phyloP scores from a whole-genome alignment of 2,797 vertebrate genomes.

The Crenuchus spilurus region DNA sequence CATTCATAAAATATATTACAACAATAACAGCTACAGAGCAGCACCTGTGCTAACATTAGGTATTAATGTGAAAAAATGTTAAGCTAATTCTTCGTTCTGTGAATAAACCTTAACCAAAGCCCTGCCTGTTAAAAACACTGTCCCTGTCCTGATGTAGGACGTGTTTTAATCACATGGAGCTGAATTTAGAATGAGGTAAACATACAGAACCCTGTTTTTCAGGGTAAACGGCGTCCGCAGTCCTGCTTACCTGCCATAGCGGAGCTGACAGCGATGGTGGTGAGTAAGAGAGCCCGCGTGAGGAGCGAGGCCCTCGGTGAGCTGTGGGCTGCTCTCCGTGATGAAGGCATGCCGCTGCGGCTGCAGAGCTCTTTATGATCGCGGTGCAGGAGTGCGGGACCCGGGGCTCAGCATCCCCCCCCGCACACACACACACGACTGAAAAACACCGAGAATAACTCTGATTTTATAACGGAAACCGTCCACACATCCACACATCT shows the following conservation, averaged over 20 bases:
- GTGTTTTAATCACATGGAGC: too few relatives aligned
- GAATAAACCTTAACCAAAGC: too few relatives aligned
- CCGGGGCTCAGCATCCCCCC: slow-evolving; percentile 69
- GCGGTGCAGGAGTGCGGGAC: slow-evolving; percentile 42
- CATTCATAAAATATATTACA: too few relatives aligned
- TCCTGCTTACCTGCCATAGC: slow-evolving; percentile 41
- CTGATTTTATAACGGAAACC: neutral
- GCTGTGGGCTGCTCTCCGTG: slow-evolving; percentile 51
- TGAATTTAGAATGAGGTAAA: too few relatives aligned
- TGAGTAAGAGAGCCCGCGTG: slow-evolving; percentile 62
- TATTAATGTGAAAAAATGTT: too few relatives aligned
- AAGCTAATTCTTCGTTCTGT: too few relatives aligned
- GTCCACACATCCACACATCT: neutral
- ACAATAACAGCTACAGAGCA: too few relatives aligned
- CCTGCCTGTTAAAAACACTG: too few relatives aligned
- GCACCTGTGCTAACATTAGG: too few relatives aligned
- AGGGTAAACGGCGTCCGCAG: too few relatives aligned
- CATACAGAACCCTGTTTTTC: too few relatives aligned
- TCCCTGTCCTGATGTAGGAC: too few relatives aligned
- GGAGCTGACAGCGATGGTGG: slow-evolving; percentile 63
- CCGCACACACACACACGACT: neutral
- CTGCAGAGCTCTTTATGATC: slow-evolving; percentile 50
- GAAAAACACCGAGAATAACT: neutral
- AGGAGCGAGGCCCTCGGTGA: slow-evolving; percentile 64
- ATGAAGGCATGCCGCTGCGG: slow-evolving; percentile 54